These are phyloP conservation scores for Trachelus iudaicus DNA, from an alignment of 2,888 invertebrate species.

Conservation along the genomic window DNA sequence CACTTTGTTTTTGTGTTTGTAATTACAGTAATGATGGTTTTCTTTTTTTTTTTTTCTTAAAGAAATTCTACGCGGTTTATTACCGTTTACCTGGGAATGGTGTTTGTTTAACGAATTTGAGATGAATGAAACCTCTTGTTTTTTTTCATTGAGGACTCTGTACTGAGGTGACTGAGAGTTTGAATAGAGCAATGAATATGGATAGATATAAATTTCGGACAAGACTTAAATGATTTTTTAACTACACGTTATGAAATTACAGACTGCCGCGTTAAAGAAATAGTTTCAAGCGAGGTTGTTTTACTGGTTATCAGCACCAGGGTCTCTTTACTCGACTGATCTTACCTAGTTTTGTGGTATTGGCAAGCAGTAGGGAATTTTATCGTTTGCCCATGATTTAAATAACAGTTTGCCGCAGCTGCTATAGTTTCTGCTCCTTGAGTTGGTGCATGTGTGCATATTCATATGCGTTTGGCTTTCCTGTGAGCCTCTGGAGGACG, in stretches of 20 bases:
- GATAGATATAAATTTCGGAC: not conserved
- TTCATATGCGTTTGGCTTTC: not conserved
- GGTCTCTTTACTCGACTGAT: not conserved
- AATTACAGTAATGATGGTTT: not conserved
- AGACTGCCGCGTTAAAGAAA: not conserved
- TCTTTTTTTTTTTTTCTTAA: no score
- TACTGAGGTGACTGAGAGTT: not conserved
- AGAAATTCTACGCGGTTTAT: not conserved
- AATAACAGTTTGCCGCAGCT: not conserved
- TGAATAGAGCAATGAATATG: not conserved
- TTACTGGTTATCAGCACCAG: not conserved
- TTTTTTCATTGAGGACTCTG: not conserved
- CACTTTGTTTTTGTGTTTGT: not conserved
- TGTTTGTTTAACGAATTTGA: not conserved
- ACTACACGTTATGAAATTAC: not conserved
- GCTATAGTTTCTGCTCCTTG: not conserved
- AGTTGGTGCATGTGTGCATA: not conserved
- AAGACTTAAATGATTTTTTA: not conserved
- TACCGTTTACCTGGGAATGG: not conserved
- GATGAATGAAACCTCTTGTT: not conserved
- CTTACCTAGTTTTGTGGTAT: not conserved
- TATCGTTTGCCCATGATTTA: not conserved
- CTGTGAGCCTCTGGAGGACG: not conserved
- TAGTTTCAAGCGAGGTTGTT: not conserved
- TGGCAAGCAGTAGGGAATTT: not conserved